Evolutionary conservation across 2,797 vertebrate genomes (phyloP).

Genomic region (Dipus sagitta): DNA sequence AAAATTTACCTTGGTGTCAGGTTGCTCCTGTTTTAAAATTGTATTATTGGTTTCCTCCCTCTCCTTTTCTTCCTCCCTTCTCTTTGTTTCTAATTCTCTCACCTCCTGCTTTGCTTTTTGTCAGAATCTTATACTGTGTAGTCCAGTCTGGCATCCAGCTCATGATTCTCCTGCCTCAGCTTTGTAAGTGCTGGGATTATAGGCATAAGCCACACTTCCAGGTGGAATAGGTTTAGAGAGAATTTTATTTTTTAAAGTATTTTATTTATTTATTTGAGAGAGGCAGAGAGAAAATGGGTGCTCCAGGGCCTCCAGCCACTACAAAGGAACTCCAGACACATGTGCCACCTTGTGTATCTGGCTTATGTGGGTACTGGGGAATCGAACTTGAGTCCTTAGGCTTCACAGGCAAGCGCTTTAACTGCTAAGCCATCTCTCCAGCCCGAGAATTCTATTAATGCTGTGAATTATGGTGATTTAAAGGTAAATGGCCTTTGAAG

Average conservation of each 20-base stretch:
- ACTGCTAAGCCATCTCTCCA: too few species aligned
- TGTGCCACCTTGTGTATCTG: too few species aligned
- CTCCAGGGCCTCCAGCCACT: too few species aligned
- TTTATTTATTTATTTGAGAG: too few species aligned
- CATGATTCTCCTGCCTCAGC: not conserved
- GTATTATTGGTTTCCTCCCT: not conserved
- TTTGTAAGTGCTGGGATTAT: not conserved
- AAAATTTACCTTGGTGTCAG: slow-evolving; percentile 33
- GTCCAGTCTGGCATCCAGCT: not conserved
- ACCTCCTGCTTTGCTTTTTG: not conserved
- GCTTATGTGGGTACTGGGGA: too few species aligned
- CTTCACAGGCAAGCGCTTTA: too few species aligned
- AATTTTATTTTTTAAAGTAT: not conserved
- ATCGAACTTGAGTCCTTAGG: too few species aligned
- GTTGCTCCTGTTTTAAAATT: slow-evolving; percentile 11
- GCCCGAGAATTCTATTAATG: slow-evolving; percentile 19
- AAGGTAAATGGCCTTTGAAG: not conserved
- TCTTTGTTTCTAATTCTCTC: too few species aligned
- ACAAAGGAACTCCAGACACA: too few species aligned
- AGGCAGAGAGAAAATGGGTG: too few species aligned
- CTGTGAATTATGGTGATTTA: slow-evolving; percentile 3
- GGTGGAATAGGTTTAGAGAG: not conserved
- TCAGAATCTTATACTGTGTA: not conserved
- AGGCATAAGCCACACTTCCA: not conserved
- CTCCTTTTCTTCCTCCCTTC: not conserved